Evolutionary conservation across 1,140 invertebrate genomes (phyloP).

Genomic region (Drosophila malerkotliana): DNA sequence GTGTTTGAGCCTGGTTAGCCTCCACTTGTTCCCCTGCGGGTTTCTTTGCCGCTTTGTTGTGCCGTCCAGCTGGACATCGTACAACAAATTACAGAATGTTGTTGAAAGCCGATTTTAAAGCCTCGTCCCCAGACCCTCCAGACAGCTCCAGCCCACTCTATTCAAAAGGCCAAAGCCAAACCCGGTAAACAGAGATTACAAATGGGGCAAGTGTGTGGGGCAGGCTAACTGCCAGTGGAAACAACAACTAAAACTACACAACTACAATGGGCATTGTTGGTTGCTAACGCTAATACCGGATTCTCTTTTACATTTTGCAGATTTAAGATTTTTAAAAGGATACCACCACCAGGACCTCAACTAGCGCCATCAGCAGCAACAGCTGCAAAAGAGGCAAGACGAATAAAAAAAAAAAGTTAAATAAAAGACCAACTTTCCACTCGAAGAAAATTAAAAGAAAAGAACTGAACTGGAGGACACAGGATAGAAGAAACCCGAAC

Average conservation of each 20-base stretch:
- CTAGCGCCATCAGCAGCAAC: slow-evolving; percentile 1
- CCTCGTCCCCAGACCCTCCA: slow-evolving; percentile 1
- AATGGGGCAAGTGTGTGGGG: slow-evolving; percentile 70
- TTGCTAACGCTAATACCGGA: slow-evolving; percentile 56
- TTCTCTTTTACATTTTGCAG: slow-evolving; percentile 56
- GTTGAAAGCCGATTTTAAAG: slow-evolving; percentile 79
- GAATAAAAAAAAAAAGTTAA: slow-evolving; percentile 7
- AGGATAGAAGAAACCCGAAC: slow-evolving; percentile 20
- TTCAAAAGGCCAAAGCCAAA: slow-evolving; percentile 37
- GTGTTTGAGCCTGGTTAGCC: slow-evolving; percentile 19
- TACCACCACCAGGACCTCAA: slow-evolving; percentile 14
- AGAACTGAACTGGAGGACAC: slow-evolving; percentile 12
- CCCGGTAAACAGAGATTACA: slow-evolving; percentile 75
- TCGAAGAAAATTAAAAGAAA: slow-evolving; percentile 47
- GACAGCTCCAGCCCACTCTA: slow-evolving; percentile 3
- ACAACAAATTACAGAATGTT: slow-evolving; percentile 80
- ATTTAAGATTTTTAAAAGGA: slow-evolving; percentile 51
- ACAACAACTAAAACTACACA: slow-evolving; percentile 25
- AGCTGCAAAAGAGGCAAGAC: slow-evolving; percentile 1
- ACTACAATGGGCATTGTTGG: slow-evolving; percentile 68
- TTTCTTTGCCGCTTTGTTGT: slow-evolving; percentile 56
- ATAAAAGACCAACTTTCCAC: slow-evolving; percentile 13
- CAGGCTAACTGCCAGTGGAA: neutral
- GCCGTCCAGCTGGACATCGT: slow-evolving; percentile 45
- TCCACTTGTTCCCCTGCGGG: slow-evolving; percentile 8